phyloP scores from a whole-genome alignment of 2,113 vertebrate genomes.

The Hippolais icterina region DNA sequence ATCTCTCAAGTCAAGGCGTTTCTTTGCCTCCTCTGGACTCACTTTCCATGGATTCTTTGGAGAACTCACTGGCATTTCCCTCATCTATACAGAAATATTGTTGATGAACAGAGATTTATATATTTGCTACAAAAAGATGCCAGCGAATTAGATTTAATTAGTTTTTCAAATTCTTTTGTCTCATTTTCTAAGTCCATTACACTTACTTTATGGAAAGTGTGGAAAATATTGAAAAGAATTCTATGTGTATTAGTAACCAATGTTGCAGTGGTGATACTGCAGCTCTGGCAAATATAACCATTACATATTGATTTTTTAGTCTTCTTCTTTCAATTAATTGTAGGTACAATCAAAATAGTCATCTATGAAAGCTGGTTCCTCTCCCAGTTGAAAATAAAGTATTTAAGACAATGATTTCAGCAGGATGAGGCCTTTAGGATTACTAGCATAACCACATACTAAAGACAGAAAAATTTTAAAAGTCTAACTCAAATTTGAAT shows the following conservation, averaged over 20 bases:
- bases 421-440: neutral
- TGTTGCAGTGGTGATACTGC: neutral
- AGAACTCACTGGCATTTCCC: constrained; percentile 86
- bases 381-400: neutral
- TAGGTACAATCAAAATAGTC: neutral
- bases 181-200: neutral
- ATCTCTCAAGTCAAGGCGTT: constrained; percentile 73
- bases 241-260: neutral
- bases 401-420: neutral
- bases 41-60: constrained; percentile 83
- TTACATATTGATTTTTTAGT: neutral
- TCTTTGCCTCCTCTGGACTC: constrained; percentile 62
- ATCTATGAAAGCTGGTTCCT: neutral
- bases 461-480: neutral
- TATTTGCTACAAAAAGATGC: neutral
- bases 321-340: neutral
- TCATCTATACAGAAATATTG: constrained; percentile 76
- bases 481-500: neutral
- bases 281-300: neutral
- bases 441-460: neutral
- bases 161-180: neutral
- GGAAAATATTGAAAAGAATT: neutral
- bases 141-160: neutral
- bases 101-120: neutral
- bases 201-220: neutral